Evolutionary conservation across 2,797 vertebrate genomes (phyloP), one percentile per base, ranked within the genome.

Genomic region (Alfaro cultratus): DNA sequence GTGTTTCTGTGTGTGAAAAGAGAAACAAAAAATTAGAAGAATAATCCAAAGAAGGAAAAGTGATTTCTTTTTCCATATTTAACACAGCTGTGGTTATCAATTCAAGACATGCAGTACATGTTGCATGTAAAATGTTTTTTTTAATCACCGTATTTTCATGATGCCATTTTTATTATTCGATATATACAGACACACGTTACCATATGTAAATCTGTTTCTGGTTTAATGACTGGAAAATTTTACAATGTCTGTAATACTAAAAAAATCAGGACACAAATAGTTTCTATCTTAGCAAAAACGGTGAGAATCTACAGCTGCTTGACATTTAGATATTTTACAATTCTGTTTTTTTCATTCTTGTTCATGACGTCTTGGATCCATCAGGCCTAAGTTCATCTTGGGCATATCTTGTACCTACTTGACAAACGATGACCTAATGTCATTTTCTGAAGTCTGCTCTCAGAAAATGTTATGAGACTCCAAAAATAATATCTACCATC

Each of bases 1-100:
- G 31, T 53, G 57, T 78, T 16, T 78, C 47, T 84, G 68, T 74
- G 76, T 49, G 31, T 55, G 10, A 7, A 31, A 49, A 71, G 78
- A 79, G 12, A 86, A 75, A 77, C 4, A 71, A 67, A 55, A 31
- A 62, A 0, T n/a, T 45, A 29, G 60, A 47, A 41, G 10, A 36
- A 68, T 21, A 39, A 26, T 23, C 34, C n/a, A 4, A 67, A 51
- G 47, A 73, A n/a, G 0, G 18, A 21, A 43, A 46, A 36, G 6
- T 2, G 26, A 34, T 9, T 10, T 13, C 2, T 51, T 36, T 55
- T 26, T 43, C 11, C 39, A n/a, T 15, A 15, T 26, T 41, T n/a
- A n/a, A 13, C 2, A 70, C 26, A 70, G 5, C 11, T 70, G 11
- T 15, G 23, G 39, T n/a, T n/a, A 26, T n/a, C 39, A 70, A 12